Evolutionary conservation across 2,113 vertebrate species (phyloP), one percentile per base, ranked within the genome.

Genomic region (Athene cunicularia): DNA sequence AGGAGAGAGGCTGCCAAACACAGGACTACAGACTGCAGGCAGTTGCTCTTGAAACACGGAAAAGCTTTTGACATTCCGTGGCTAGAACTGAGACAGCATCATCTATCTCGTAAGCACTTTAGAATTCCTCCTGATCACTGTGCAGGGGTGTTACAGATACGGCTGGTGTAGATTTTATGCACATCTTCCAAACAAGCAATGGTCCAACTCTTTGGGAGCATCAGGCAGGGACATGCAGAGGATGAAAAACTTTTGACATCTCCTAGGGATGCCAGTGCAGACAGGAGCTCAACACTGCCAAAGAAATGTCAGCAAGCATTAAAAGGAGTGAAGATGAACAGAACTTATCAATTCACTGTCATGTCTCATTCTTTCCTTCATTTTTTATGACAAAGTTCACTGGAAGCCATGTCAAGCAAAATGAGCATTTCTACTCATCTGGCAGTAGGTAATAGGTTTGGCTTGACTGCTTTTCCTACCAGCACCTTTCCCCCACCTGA

Each of bases 41-140:
- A 4, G 26, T 21, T 56, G 33, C 88, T 26, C 21, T 0, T 8
- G 12, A 33, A 18, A 8, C 79, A 30, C 0, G 3, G 49, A 72
- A 43, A 58, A 27, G 58, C 37, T 16, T 45, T 56, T 79, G 3
- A 9, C 33, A 23, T 30, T 30, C 33, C 33, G 5, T 1, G 26
- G 24, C 47, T 49, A 58, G 62, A 77, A 22, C 47, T 18, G 33
- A 53, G 23, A 66, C 5, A 50, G 62, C 67, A n/a, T 4, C 37
- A 23, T 4, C 9, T 12, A 8, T 8, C 10, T 70, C n/a, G 33
- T 11, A 43, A 30, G 27, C 56, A 43, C 52, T 8, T 23, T 1
- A 52, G 45, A 12, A 32, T 16, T n/a, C 19, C 55, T 55, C 12
- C 37, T 27, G 70, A 37, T 16, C 11, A 13, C 33, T 9, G 19